phyloP scores from a whole-genome alignment of 2,888 invertebrate genomes.

The Ormyrus rosae region DNA sequence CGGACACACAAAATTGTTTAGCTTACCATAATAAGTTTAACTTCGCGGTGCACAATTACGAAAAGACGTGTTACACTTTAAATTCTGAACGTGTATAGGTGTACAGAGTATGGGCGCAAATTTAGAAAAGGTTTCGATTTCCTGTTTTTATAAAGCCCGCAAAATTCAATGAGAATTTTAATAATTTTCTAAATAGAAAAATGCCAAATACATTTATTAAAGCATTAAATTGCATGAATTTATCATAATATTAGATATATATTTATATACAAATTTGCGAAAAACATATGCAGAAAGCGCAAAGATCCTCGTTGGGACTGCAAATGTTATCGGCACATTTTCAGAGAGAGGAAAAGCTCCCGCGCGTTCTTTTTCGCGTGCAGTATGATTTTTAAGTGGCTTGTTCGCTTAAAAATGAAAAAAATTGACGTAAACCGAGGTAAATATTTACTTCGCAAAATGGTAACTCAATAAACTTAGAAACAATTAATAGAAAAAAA shows the following conservation, averaged over 20 bases:
- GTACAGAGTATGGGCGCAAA: constrained; percentile 43
- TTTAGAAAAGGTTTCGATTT: constrained; percentile 55
- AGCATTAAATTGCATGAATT: constrained; percentile 47
- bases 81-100: constrained; percentile 48
- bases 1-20: constrained; percentile 42
- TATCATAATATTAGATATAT: constrained; percentile 46
- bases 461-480: constrained; percentile 57
- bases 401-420: constrained; percentile 12
- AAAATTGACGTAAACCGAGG: constrained; percentile 29
- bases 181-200: constrained; percentile 47
- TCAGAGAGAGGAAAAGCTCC: constrained; percentile 47
- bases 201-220: constrained; percentile 49
- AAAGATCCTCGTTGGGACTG: constrained; percentile 14
- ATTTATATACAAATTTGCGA: constrained; percentile 54
- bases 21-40: constrained; percentile 36
- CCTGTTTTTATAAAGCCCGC: constrained; percentile 6
- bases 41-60: constrained; percentile 43
- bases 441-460: constrained; percentile 30
- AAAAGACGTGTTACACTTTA: constrained; percentile 32
- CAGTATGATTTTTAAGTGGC: constrained; percentile 41
- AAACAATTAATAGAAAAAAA: constrained; percentile 47
- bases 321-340: constrained; percentile 54
- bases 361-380: constrained; percentile 36
- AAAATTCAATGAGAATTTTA: constrained; percentile 34
- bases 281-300: constrained; percentile 47